Percentiles rank a stretch among this genome's conserved stretches.
These are phyloP conservation scores for Zonitis immaculata DNA, from an alignment of 2,888 invertebrate genomes.

Conservation along the genomic window DNA sequence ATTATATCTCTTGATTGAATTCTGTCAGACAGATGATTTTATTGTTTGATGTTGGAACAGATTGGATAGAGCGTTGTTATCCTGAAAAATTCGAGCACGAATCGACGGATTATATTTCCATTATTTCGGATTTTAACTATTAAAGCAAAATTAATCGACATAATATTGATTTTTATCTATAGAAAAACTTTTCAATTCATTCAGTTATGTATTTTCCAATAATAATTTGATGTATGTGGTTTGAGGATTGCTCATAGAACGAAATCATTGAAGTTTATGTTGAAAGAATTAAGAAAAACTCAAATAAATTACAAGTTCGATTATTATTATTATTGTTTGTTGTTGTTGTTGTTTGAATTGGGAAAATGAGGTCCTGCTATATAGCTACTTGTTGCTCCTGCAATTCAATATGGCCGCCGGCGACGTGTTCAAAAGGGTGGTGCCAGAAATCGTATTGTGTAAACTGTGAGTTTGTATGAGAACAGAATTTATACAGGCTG, in stretches of 20 bases:
- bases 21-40: background rate
- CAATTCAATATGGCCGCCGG: constrained; percentile 29
- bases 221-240: no score
- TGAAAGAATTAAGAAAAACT: no score
- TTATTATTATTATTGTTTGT: background rate
- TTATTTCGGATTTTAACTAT: constrained; percentile 33
- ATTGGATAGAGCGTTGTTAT: no score
- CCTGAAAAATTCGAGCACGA: no score
- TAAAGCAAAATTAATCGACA: no score
- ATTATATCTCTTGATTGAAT: background rate
- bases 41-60: constrained; percentile 9
- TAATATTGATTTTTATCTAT: no score
- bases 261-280: no score
- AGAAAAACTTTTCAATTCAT: no score
- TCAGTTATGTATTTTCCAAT: no score
- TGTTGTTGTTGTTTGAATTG: background rate
- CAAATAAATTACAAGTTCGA: background rate
- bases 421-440: constrained; percentile 15
- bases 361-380: constrained; percentile 13
- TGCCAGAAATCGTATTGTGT: background rate
- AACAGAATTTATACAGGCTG: no score
- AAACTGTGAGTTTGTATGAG: no score
- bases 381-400: constrained; percentile 32
- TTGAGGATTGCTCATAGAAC: no score
- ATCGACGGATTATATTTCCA: constrained; percentile 36